Conservation (phyloP, 2,113 vertebrate genomes). For the Narcine bancroftii region DNA sequence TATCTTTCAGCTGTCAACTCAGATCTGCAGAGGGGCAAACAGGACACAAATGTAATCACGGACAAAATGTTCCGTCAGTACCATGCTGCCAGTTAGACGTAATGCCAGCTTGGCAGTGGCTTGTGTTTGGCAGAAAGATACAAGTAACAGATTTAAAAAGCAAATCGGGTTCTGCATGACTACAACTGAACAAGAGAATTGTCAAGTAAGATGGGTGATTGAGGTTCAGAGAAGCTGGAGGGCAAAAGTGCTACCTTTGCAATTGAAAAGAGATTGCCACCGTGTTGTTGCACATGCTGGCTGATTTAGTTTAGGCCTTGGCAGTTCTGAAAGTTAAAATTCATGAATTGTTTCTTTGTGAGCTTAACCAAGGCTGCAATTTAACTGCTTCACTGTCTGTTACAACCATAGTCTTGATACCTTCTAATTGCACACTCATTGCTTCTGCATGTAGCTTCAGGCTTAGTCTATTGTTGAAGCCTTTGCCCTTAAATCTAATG, state of each 20-base stretch:
- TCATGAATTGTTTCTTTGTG: constrained; percentile 22
- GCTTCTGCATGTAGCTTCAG: constrained; percentile 6
- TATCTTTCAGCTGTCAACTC: not conserved
- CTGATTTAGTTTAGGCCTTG: constrained; percentile 27
- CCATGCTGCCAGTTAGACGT: not conserved
- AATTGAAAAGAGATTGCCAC: not conserved
- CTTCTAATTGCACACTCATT: constrained; percentile 23
- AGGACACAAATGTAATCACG: not conserved
- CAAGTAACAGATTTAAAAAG: not conserved
- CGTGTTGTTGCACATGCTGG: not conserved
- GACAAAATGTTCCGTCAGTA: not conserved
- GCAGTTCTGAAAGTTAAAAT: not conserved
- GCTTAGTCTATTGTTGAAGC: not conserved
- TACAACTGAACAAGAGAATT: not conserved
- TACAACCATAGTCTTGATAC: not conserved
- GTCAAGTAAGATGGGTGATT: not conserved
- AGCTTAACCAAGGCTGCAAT: not conserved
- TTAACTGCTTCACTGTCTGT: constrained; percentile 22
- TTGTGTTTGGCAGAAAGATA: not conserved
- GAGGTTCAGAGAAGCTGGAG: not conserved
- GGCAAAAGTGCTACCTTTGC: not conserved
- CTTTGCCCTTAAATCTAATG: not conserved
- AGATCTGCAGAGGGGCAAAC: not conserved
- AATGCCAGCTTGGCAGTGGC: not conserved
- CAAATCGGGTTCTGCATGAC: not conserved